phyloP scores from a whole-genome alignment of 2,797 vertebrate species.

The Xenopus petersii region DNA sequence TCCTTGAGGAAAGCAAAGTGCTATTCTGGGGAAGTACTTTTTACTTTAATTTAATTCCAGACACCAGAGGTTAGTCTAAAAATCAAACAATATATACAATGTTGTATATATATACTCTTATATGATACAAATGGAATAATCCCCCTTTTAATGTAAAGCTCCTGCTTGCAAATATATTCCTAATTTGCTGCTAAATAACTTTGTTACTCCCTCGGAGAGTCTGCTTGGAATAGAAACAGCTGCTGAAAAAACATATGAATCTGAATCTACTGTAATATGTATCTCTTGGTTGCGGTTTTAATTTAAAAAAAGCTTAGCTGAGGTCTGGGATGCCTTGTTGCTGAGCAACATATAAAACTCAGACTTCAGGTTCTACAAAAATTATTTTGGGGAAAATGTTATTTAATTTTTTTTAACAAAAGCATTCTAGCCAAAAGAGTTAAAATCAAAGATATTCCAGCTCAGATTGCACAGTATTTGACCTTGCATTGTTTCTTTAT shows the following conservation, averaged over 20 bases:
- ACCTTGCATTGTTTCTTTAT: too few species aligned
- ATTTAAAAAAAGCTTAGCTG: background rate
- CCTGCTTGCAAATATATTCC: background rate
- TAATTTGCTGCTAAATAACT: background rate
- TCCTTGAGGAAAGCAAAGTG: background rate
- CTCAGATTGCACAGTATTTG: too few species aligned
- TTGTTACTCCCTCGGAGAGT: background rate
- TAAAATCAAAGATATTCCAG: too few species aligned
- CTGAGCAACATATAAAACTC: conserved; percentile 1
- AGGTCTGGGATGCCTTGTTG: conserved; percentile 10
- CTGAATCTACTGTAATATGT: background rate
- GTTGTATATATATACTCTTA: background rate
- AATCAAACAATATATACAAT: background rate
- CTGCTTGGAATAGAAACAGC: background rate
- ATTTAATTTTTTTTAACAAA: background rate
- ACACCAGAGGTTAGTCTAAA: background rate
- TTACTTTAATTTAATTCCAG: background rate
- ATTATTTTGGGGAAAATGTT: conserved; percentile 3
- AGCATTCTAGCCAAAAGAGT: too few species aligned
- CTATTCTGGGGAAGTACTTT: background rate
- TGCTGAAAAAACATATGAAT: conserved; percentile 4
- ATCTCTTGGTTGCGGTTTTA: background rate
- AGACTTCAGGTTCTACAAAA: background rate
- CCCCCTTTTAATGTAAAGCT: background rate
- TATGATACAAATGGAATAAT: background rate